Evolutionary conservation across 2,888 invertebrate species (phyloP).

Genomic region (Odontothrips loti): DNA sequence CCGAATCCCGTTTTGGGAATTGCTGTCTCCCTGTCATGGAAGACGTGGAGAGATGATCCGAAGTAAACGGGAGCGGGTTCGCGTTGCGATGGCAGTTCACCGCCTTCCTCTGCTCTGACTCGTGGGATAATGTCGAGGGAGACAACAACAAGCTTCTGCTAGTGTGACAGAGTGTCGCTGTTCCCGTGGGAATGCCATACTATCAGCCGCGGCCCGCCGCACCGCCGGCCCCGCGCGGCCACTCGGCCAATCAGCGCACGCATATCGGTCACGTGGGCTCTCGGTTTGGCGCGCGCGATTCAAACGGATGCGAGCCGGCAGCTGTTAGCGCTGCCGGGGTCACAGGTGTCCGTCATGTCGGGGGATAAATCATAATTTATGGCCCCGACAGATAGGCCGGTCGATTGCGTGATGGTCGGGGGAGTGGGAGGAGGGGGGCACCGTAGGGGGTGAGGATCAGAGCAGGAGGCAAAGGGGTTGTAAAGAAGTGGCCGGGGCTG

Average conservation of each 20-base stretch:
- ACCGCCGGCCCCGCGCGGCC: neutral
- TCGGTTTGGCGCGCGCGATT: neutral
- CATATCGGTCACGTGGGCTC: neutral
- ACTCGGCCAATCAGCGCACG: neutral
- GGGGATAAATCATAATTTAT: slow-evolving; percentile 2
- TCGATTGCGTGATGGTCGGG: neutral
- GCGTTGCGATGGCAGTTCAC: no score
- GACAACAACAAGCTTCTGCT: no score
- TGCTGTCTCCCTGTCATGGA: no score
- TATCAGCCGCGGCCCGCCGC: neutral
- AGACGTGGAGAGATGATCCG: no score
- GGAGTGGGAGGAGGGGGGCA: neutral
- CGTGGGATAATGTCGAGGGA: no score
- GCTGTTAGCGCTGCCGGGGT: neutral
- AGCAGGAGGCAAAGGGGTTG: no score
- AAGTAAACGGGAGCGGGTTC: no score
- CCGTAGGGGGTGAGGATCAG: no score
- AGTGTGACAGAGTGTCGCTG: neutral
- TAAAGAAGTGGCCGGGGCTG: neutral
- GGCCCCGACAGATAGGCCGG: neutral
- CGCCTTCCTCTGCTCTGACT: no score
- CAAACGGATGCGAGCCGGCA: no score
- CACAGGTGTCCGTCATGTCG: neutral
- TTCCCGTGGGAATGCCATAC: neutral
- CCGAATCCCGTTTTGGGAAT: no score